Percentiles rank a stretch among this genome's conserved stretches.
Conservation (phyloP, 2,113 vertebrate genomes). For the Sphyrna mokarran region DNA sequence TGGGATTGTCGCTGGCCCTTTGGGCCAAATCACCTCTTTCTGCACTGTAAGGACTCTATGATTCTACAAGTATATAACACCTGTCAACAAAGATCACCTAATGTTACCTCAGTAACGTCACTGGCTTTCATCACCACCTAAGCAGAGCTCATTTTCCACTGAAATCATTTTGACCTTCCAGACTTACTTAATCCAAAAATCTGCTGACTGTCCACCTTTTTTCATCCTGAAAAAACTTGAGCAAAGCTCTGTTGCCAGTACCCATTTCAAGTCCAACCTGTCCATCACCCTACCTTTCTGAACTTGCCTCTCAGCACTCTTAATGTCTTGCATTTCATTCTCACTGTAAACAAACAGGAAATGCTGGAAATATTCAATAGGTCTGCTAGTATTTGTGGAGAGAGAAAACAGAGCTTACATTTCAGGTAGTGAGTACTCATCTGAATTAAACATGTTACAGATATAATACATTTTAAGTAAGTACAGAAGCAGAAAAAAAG, state of each 20-base stretch:
- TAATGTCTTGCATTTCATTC: not conserved
- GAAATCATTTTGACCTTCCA: not conserved
- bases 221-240: not conserved
- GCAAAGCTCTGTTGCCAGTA: not conserved
- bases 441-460: too few relatives aligned
- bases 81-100: not conserved
- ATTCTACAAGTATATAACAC: not conserved
- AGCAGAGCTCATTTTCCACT: not conserved
- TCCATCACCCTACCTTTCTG: not conserved
- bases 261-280: not conserved
- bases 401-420: too few relatives aligned
- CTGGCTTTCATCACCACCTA: not conserved
- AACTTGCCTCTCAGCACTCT: not conserved
- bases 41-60: too few relatives aligned
- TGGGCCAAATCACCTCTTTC: too few relatives aligned
- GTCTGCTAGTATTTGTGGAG: too few relatives aligned
- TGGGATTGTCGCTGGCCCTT: too few relatives aligned
- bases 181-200: not conserved
- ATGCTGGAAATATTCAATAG: too few relatives aligned
- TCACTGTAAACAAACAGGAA: not conserved
- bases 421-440: too few relatives aligned
- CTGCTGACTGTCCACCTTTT: not conserved
- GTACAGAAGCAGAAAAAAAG: too few relatives aligned
- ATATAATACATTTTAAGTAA: too few relatives aligned
- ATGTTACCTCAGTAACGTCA: not conserved